Evolutionary conservation across 2,113 vertebrate species (phyloP), one percentile per base, ranked within the genome.

Genomic region (Prinia subflava): DNA sequence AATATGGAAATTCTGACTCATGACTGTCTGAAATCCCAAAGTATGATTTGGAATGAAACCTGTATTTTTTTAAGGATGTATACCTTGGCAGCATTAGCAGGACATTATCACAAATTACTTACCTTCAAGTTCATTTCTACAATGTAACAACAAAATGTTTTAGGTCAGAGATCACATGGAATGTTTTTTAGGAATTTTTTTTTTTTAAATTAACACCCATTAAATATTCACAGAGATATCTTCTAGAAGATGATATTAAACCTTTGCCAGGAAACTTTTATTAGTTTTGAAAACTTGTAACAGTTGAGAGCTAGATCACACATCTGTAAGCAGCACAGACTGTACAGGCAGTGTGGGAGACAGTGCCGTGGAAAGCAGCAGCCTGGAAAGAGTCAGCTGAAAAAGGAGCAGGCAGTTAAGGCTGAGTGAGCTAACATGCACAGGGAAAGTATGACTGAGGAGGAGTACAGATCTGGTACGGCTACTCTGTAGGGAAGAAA

Each of bases 1-100:
- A 77, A 59, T 27, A 47, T 6, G 71, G 91, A 94, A 97, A 96
- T 83, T 83, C 50, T 62, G 59, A 94, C 37, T 92, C 63, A 50
- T 17, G 46, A 8, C 35, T 69, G 30, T 25, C 59, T 87, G 67
- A 85, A 89, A 50, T 55, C 50, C 46, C 77, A 74, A 85, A 83
- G 21, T 37, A 79, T 85, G 27, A 17, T 70, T 82, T 87, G 87
- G 50, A 92, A 63, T 88, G 52, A 65, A 95, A 95, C 71, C 49
- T 91, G 17, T 91, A 19, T 87, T 96, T 95, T 47, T 92, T 87
- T 92, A 91, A 92, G 50, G 55, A 77, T 90, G 18, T 95, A 20
- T 80, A 70, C 88, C 75, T 93, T 95, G 75, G 71, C 75, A 89
- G 39, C 11, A 31, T 65, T 77, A 76, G 15, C 13, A n/a, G 68